Evolutionary conservation across 2,888 invertebrate genomes (phyloP).

Genomic region (Drymonia ruficornis): DNA sequence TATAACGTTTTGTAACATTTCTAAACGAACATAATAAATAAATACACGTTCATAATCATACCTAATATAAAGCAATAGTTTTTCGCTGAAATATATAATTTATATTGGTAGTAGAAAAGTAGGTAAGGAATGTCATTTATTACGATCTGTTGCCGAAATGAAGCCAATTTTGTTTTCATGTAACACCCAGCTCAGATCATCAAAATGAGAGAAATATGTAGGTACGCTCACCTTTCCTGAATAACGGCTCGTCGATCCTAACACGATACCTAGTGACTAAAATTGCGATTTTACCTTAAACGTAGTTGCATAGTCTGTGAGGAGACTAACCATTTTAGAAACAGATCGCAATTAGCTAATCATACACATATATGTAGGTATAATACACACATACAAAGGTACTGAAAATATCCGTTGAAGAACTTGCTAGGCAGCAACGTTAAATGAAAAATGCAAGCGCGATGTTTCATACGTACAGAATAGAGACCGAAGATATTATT

Average conservation of each 20-base stretch:
- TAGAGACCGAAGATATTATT: conserved; percentile 4
- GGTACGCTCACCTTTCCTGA: conserved; percentile 33
- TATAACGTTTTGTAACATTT: conserved; percentile 55
- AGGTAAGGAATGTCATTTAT: conserved; percentile 61
- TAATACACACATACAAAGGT: conserved; percentile 59
- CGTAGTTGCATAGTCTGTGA: conserved; percentile 48
- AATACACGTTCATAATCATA: conserved; percentile 68
- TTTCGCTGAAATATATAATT: conserved; percentile 61
- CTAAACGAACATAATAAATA: conserved; percentile 68
- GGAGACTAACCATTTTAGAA: conserved; percentile 78
- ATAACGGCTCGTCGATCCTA: conserved; percentile 26
- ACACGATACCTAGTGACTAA: conserved; percentile 26
- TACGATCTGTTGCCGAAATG: conserved; percentile 85
- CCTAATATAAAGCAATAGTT: conserved; percentile 71
- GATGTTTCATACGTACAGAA: neutral
- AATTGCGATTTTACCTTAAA: conserved; percentile 34
- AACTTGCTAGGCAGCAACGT: conserved; percentile 8
- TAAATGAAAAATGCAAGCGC: neutral
- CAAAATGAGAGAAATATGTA: conserved; percentile 40
- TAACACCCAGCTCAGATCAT: conserved; percentile 84
- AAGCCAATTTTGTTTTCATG: conserved; percentile 74
- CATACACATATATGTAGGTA: conserved; percentile 43
- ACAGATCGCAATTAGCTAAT: conserved; percentile 79
- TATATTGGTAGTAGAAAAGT: conserved; percentile 52
- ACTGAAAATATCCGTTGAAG: conserved; percentile 43